Percentiles rank a stretch among this genome's conserved stretches.
Conservation (phyloP, 1,140 invertebrate genomes). For the Meloidogyne chitwoodi region DNA sequence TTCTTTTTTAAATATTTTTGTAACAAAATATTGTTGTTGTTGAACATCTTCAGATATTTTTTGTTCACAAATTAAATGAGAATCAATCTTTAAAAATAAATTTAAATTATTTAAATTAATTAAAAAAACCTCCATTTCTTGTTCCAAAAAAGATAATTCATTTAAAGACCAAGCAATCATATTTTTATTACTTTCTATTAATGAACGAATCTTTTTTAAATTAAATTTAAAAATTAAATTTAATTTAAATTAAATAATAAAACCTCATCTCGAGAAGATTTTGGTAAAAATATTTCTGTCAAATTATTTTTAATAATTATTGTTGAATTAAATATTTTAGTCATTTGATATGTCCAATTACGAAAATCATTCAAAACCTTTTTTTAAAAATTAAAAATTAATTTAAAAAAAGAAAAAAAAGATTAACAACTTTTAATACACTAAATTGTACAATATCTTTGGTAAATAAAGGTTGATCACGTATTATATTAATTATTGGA, state of each 20-base stretch:
- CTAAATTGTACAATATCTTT: constrained; percentile 11
- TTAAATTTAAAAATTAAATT: background rate
- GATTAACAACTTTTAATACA: constrained; percentile 16
- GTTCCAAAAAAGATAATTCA: background rate
- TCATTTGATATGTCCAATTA: constrained; percentile 27
- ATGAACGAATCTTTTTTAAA: constrained; percentile 13
- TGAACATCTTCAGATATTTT: constrained; percentile 1
- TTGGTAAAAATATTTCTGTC: constrained; percentile 19
- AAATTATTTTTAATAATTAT: constrained; percentile 18
- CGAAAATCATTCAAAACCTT: constrained; percentile 33
- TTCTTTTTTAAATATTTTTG: background rate
- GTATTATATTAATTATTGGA: constrained; percentile 20
- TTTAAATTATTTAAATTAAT: too few relatives aligned
- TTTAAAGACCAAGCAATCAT: constrained; percentile 32
- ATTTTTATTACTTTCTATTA: constrained; percentile 30
- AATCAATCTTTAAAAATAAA: constrained; percentile 20
- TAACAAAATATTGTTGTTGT: background rate
- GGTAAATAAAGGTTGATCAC: constrained; percentile 17
- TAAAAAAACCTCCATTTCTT: background rate
- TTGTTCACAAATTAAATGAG: constrained; percentile 32
- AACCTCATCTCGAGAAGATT: constrained; percentile 26
- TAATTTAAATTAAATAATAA: background rate
- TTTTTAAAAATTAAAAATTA: background rate
- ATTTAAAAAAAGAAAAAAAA: background rate
- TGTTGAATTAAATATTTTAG: constrained; percentile 11